Evolutionary conservation across 1,140 invertebrate species (phyloP).

Genomic region (Camponotus floridanus): DNA sequence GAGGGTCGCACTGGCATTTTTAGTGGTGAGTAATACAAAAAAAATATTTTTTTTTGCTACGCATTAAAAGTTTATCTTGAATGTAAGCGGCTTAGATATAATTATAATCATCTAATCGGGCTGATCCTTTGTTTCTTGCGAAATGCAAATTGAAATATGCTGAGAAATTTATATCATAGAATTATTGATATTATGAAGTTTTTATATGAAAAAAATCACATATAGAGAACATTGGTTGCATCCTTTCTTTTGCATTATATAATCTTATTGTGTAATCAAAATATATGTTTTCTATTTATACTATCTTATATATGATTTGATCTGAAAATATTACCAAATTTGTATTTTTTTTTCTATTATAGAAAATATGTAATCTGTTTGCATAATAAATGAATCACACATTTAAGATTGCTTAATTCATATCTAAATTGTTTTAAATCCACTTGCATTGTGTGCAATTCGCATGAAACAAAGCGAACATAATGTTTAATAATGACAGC

Average conservation of each 20-base stretch:
- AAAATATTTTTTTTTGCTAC: not conserved
- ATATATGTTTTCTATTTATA: not conserved
- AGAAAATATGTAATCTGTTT: not conserved
- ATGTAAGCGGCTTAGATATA: not conserved
- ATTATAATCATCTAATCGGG: not conserved
- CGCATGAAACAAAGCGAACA: not conserved
- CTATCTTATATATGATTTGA: not conserved
- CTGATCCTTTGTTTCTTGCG: not conserved
- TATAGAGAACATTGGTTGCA: not conserved
- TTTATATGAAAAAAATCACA: not conserved
- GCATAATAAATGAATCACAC: not conserved
- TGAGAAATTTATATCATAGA: not conserved
- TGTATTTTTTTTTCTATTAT: not conserved
- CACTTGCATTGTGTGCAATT: constrained; percentile 13
- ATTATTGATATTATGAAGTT: not conserved
- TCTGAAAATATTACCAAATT: constrained; percentile 5
- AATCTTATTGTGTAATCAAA: not conserved
- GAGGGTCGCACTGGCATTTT: constrained; percentile 77
- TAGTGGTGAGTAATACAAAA: constrained; percentile 80
- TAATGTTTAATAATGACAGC: not conserved
- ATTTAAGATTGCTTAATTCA: not conserved
- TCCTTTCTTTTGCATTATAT: not conserved
- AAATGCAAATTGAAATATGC: not conserved
- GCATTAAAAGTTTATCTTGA: constrained; percentile 5
- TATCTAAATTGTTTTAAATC: not conserved